Percentiles rank a stretch among this genome's conserved stretches.
These are phyloP conservation scores for Hydropsyche betteni DNA, from an alignment of 2,888 invertebrate species.

Conservation along the genomic window DNA sequence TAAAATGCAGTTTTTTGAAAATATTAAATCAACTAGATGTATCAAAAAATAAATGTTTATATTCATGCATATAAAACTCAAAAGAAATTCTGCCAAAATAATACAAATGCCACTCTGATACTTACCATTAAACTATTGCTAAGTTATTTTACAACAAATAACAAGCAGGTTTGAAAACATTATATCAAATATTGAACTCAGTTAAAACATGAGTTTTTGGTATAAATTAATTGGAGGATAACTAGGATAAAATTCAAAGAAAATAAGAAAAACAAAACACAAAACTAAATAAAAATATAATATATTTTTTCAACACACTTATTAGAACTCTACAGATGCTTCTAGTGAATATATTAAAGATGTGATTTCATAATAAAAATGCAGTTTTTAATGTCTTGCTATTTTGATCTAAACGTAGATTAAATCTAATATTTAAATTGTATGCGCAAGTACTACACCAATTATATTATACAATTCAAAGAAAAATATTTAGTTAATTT, in stretches of 20 bases:
- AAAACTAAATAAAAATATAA: conserved; percentile 66
- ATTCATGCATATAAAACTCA: not conserved
- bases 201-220: too few relatives aligned
- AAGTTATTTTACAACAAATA: too few relatives aligned
- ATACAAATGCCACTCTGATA: too few relatives aligned
- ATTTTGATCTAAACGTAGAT: not conserved
- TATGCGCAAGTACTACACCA: conserved; percentile 46
- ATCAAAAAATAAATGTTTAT: conserved; percentile 4
- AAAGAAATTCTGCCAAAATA: too few relatives aligned
- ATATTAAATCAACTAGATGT: too few relatives aligned
- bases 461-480: conserved; percentile 45
- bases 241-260: conserved; percentile 27
- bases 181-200: too few relatives aligned
- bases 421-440: too few relatives aligned
- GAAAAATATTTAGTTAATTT: not conserved
- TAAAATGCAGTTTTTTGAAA: too few relatives aligned
- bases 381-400: conserved; percentile 39
- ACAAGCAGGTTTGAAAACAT: too few relatives aligned
- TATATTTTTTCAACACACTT: conserved; percentile 68
- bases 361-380: conserved; percentile 45
- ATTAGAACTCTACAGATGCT: conserved; percentile 61
- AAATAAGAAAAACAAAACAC: conserved; percentile 58
- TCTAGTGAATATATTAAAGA: conserved; percentile 50
- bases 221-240: too few relatives aligned
- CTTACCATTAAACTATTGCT: too few relatives aligned